These are phyloP conservation scores for Genyomyrus donnyi DNA, from an alignment of 2,113 vertebrate species.

Conservation along the genomic window DNA sequence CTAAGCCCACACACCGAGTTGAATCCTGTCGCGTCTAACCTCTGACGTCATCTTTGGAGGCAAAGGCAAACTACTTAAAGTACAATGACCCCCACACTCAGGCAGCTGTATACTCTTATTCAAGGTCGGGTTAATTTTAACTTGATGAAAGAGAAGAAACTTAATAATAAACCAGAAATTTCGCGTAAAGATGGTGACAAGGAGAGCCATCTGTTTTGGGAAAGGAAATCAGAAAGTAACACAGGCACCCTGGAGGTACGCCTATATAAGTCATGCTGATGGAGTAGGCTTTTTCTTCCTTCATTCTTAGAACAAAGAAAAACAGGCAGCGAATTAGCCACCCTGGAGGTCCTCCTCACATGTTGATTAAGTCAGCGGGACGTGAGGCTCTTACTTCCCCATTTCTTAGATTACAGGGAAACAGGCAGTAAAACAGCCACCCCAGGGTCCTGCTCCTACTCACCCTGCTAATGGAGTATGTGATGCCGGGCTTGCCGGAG, in stretches of 20 bases:
- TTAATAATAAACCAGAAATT: not conserved
- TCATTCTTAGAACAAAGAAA: not conserved
- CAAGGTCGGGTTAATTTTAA: not conserved
- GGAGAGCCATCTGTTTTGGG: conserved; percentile 5
- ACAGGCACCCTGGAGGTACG: not conserved
- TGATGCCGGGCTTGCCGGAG: conserved; percentile 86
- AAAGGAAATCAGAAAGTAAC: not conserved
- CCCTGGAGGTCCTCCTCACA: not conserved
- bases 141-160: not conserved
- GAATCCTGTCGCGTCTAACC: not conserved
- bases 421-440: not conserved
- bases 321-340: not conserved
- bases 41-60: not conserved
- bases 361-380: not conserved
- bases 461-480: conserved; percentile 98
- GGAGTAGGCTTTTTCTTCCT: not conserved
- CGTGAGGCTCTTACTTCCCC: not conserved
- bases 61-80: not conserved
- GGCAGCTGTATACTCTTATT: not conserved
- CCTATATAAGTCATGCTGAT: not conserved
- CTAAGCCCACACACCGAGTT: not conserved
- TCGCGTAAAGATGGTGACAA: not conserved
- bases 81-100: not conserved
- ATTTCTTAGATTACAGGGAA: not conserved
- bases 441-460: conserved; percentile 46